Evolutionary conservation across 2,797 vertebrate genomes (phyloP).

Genomic region (Poecilia picta): DNA sequence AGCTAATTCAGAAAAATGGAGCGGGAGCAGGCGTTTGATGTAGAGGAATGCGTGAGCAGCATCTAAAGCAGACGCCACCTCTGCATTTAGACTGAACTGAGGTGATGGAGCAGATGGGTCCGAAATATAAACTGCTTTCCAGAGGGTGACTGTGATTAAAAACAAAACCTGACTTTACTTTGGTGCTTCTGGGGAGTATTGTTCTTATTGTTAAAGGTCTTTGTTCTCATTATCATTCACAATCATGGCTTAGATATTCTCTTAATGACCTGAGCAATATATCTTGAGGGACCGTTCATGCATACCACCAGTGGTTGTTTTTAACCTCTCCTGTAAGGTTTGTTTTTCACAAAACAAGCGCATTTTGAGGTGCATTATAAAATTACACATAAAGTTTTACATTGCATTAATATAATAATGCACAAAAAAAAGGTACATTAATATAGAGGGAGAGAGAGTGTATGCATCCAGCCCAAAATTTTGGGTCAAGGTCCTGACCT

Average conservation of each 20-base stretch:
- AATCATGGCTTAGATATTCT: conserved; percentile 43
- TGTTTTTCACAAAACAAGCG: neutral
- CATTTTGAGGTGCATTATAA: neutral
- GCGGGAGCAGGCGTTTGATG: conserved; percentile 87
- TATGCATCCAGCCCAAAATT: neutral
- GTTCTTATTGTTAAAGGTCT: conserved; percentile 49
- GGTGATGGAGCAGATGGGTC: conserved; percentile 88
- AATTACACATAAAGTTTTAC: neutral
- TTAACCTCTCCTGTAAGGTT: neutral
- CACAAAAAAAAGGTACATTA: neutral
- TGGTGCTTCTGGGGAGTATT: conserved; percentile 59
- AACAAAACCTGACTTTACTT: conserved; percentile 58
- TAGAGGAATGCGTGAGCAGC: conserved; percentile 84
- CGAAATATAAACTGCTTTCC: conserved; percentile 87
- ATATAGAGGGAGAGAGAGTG: neutral
- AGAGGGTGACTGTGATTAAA: conserved; percentile 81
- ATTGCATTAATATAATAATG: neutral
- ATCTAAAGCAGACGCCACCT: conserved; percentile 82
- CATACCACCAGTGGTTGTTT: conserved; percentile 1
- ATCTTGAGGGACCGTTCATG: conserved; percentile 19
- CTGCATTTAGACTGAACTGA: conserved; percentile 78
- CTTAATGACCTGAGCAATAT: conserved; percentile 30
- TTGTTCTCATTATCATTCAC: conserved; percentile 56
- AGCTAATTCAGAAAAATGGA: conserved; percentile 93
- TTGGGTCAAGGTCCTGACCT: neutral